Base-by-base conservation (phyloP, 2,113 vertebrate species). In the Sinocyclocheilus anophthalmus region DNA sequence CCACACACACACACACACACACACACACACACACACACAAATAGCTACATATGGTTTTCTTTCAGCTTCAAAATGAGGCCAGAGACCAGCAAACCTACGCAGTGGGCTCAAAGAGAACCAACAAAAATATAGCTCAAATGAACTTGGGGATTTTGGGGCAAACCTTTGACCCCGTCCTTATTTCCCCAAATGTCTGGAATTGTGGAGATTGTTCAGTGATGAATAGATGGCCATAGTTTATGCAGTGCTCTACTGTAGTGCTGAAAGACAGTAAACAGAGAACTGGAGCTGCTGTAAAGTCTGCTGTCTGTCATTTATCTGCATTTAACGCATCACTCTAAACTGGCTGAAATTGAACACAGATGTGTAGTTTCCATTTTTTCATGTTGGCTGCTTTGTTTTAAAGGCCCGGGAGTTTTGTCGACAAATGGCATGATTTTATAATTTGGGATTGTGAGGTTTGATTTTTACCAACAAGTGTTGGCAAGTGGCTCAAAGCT, bases 261-360 rank as follows among this genome's bases (percentile, higher is more conserved):
- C 72, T 88, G 86, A 91, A 42, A 87, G 86, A 92, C 79, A n/a
- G 45, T 89, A 88, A 92, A 90, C 92, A 92, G 85, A 87, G 86
- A 88, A 65, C 83, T 42, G 67, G 33, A 42, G 86, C 76, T 79
- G 75, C 76, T 73, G 61, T 84, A 84, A 88, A 89, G 87, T 82
- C 82, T 78, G 84, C 83, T 55, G 33, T 84, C 85, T 85, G 86
- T 87, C 86, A 87, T 89, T 84, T 83, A 78, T 89, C 81, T 84
- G 57, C 16, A 30, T 80, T 65, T 78, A 83, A 87, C 73, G 55
- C 57, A 73, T 85, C 86, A 69, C 5, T 85, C 86, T 57, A 48
- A 81, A 45, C 57, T 84, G 77, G 42, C 20, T 83, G 37, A 70
- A 91, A 90, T 90, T 24, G 33, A 65, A 84, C 45, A 73, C 86